These are phyloP conservation scores for Sipha flava DNA, from an alignment of 1,140 invertebrate genomes.

Conservation along the genomic window DNA sequence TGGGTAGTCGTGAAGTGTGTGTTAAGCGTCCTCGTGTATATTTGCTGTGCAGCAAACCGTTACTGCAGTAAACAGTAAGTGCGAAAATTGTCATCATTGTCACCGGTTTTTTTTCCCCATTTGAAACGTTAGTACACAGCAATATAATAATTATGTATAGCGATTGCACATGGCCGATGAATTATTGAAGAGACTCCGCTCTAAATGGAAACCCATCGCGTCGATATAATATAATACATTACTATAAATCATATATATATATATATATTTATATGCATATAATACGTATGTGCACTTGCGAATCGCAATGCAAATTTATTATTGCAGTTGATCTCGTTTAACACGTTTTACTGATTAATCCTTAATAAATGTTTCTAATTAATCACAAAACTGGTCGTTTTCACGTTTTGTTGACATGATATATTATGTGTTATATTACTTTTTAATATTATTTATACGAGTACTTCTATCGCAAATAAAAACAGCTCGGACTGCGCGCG, in stretches of 20 bases:
- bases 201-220: not conserved
- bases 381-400: not conserved
- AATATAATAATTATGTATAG: no score
- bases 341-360: not conserved
- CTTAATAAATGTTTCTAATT: not conserved
- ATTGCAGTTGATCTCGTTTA: not conserved
- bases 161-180: not conserved
- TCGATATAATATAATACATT: not conserved
- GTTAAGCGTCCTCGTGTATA: not conserved
- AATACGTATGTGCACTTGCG: not conserved
- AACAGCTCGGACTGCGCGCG: no score
- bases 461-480: no score
- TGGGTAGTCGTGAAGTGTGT: not conserved
- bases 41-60: not conserved
- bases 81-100: not conserved
- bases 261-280: not conserved
- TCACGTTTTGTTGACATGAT: not conserved
- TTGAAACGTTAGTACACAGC: no score
- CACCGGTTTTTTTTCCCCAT: not conserved
- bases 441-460: no score
- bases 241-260: not conserved
- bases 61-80: not conserved
- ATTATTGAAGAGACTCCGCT: not conserved
- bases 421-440: no score
- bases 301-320: not conserved